These are phyloP conservation scores for Progne subis DNA, from an alignment of 2,113 vertebrate species.

Conservation along the genomic window DNA sequence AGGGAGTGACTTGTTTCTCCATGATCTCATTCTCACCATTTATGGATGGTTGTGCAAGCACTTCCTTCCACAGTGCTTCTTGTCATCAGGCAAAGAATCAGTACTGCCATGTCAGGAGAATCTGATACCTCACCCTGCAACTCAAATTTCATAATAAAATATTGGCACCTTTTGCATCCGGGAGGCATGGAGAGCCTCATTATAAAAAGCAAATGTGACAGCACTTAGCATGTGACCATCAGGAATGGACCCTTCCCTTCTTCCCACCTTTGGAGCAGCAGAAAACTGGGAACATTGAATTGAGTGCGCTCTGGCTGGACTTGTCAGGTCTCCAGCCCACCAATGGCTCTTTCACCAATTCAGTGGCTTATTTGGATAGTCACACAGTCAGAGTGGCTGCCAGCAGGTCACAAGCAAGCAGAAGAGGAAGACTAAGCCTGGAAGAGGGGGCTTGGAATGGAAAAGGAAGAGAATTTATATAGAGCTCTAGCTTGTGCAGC, in stretches of 20 bases:
- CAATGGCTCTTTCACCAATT: neutral
- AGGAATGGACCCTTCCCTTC: neutral
- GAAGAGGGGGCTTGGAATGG: neutral
- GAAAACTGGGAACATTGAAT: neutral
- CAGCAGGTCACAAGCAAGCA: neutral
- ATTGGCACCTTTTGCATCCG: rapidly evolving
- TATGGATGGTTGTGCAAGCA: neutral
- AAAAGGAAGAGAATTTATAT: neutral
- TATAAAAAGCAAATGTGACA: neutral
- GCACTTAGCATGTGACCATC: neutral
- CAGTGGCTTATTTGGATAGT: neutral
- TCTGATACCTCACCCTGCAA: neutral
- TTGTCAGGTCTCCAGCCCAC: neutral
- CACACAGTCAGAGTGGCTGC: neutral
- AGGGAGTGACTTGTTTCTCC: neutral
- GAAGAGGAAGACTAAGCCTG: neutral
- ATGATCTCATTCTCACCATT: neutral
- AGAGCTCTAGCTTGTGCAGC: neutral
- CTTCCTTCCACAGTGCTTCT: neutral
- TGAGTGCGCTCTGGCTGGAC: neutral
- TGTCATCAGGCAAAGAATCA: neutral
- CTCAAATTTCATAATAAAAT: neutral
- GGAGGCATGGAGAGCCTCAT: neutral
- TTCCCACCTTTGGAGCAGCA: neutral
- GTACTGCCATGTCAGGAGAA: neutral